Base-by-base conservation (phyloP, 2,888 invertebrate genomes). In the Cordilura impudica region DNA sequence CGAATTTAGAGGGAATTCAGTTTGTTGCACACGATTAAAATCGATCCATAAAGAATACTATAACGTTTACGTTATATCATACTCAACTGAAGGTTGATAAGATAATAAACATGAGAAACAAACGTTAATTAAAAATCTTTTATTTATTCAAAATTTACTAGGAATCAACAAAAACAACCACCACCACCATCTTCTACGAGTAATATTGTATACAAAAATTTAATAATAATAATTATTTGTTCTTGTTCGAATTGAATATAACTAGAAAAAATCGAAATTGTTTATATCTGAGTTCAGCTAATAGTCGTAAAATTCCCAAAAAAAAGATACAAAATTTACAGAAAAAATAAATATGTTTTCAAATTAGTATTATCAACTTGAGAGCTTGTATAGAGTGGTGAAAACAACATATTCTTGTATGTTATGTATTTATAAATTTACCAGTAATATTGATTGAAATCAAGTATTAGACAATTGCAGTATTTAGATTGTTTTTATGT, bases 211-310 rank as follows among this genome's bases (percentile, higher is more conserved):
- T n/a, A 12, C 12, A 35, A 35, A 35, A 35, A 31, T n/a, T n/a
- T n/a, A 39, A n/a, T n/a, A n/a, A 35, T 12, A 39, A 39, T 35
- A 35, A 39, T 39, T 39, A 39, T 39, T n/a, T 39, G 35, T 39
- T 39, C 35, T 39, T 54, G 21, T 53, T 47, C 19, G 26, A 31
- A 61, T 16, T 49, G 1, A 73, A 47, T n/a, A 75, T 49, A 47
- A 14, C 6, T 61, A 39, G 0, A 47, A 16, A 54, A 54, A 43
- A 69, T 61, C 47, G 47, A 53, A 71, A 66, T 79, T 79, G 78
- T 79, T 79, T 79, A 79, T 66, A 79, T 54, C 43, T 66, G 29
- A 51, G 49, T 78, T 58, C 16, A 58, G 45, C 63, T 39, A 73
- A 78, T 70, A 73, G 67, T 70, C 73, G 69, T 75, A 69, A 61